Conservation (phyloP, 1,140 invertebrate species). For the Leptinotarsa defecta region DNA sequence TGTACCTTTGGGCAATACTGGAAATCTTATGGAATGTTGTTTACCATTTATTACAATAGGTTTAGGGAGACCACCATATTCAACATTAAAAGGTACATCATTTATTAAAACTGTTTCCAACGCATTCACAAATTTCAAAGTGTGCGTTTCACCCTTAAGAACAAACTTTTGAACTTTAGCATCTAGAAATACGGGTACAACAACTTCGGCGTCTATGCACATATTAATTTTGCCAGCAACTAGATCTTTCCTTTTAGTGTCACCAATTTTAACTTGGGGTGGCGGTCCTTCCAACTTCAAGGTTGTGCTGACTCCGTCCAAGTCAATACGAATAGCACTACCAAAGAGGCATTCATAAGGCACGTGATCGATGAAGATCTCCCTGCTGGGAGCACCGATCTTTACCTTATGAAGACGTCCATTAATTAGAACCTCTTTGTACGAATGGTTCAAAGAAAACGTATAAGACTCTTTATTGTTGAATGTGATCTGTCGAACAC, state of each 20-base stretch:
- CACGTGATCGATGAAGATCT: slow-evolving; percentile 85
- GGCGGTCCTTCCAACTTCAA: slow-evolving; percentile 85
- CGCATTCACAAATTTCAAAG: slow-evolving; percentile 78
- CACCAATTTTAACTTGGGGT: slow-evolving; percentile 82
- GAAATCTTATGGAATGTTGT: slow-evolving; percentile 82
- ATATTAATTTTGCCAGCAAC: slow-evolving; percentile 82
- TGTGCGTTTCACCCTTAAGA: slow-evolving; percentile 74
- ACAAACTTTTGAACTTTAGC: slow-evolving; percentile 81
- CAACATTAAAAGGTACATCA: slow-evolving; percentile 78
- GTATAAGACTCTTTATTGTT: slow-evolving; percentile 72
- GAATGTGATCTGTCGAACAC: slow-evolving; percentile 66
- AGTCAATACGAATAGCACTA: slow-evolving; percentile 79
- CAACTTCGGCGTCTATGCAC: slow-evolving; percentile 77
- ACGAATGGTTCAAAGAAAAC: slow-evolving; percentile 73
- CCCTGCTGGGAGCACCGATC: slow-evolving; percentile 92
- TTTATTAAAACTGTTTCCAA: slow-evolving; percentile 80
- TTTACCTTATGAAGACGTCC: slow-evolving; percentile 76
- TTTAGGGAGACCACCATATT: slow-evolving; percentile 91
- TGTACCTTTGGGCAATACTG: slow-evolving; percentile 76
- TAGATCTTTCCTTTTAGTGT: slow-evolving; percentile 71
- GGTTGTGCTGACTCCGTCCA: slow-evolving; percentile 76
- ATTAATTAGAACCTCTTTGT: slow-evolving; percentile 72
- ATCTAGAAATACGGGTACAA: slow-evolving; percentile 82
- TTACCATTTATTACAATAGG: slow-evolving; percentile 79
- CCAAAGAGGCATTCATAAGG: slow-evolving; percentile 92